These are phyloP conservation scores for Cyprinodon diabolis DNA, from an alignment of 2,797 vertebrate genomes.

Conservation along the genomic window DNA sequence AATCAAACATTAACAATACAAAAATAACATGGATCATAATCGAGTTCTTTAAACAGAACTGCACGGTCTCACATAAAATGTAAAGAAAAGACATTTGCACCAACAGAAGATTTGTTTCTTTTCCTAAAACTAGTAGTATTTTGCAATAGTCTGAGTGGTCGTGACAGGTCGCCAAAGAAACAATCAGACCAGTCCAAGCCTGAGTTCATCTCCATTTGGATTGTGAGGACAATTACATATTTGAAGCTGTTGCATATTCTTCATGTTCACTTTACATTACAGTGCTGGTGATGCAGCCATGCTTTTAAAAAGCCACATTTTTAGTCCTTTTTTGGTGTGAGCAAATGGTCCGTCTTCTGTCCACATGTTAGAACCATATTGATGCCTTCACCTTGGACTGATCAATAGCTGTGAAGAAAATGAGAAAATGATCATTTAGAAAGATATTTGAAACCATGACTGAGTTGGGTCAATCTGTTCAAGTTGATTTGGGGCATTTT, in stretches of 20 bases:
- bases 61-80: slow-evolving; percentile 81
- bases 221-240: slow-evolving; percentile 49
- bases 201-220: slow-evolving; percentile 58
- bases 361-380: slow-evolving; percentile 88
- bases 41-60: slow-evolving; percentile 98
- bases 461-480: neutral
- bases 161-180: slow-evolving; percentile 55
- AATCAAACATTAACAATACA: slow-evolving; percentile 76
- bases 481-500: neutral
- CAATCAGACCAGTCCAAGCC: slow-evolving; percentile 59
- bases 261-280: slow-evolving; percentile 55
- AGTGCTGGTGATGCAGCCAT: slow-evolving; percentile 65
- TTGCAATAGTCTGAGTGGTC: slow-evolving; percentile 25
- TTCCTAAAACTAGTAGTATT: slow-evolving; percentile 62
- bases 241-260: slow-evolving; percentile 47
- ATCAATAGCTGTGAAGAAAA: slow-evolving; percentile 82
- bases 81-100: slow-evolving; percentile 66
- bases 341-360: slow-evolving; percentile 31
- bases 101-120: slow-evolving; percentile 48
- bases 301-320: slow-evolving; percentile 37
- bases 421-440: slow-evolving; percentile 22
- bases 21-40: slow-evolving; percentile 80
- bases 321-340: slow-evolving; percentile 53
- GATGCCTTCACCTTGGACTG: slow-evolving; percentile 91
- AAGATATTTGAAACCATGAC: neutral